Evolutionary conservation across 2,888 invertebrate genomes (phyloP).

Genomic region (Rambutsinella grinnellia): DNA sequence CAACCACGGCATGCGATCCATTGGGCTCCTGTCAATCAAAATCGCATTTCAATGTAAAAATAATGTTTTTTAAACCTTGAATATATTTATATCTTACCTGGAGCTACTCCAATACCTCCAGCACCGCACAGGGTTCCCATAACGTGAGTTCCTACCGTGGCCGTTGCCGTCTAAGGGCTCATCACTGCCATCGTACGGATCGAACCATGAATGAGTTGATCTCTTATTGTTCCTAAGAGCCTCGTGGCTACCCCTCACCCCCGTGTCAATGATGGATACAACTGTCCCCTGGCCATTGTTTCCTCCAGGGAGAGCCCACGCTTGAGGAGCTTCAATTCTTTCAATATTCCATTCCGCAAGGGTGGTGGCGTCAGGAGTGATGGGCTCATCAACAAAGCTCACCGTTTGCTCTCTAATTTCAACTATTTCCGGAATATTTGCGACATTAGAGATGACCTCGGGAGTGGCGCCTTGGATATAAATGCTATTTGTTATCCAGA

Average conservation of each 20-base stretch:
- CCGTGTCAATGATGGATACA: constrained; percentile 19
- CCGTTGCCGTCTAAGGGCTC: constrained; percentile 11
- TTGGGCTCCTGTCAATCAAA: no score
- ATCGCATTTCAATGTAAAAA: no score
- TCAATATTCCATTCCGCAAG: constrained; percentile 20
- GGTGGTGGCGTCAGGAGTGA: not conserved
- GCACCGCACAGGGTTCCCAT: constrained; percentile 25
- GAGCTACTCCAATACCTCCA: constrained; percentile 24
- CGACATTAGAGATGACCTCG: not conserved
- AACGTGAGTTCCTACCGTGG: not conserved
- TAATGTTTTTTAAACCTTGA: no score
- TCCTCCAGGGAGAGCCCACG: constrained; percentile 35
- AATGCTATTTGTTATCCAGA: constrained; percentile 47
- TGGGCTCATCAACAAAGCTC: not conserved
- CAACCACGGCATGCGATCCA: constrained; percentile 7
- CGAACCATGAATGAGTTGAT: constrained; percentile 18
- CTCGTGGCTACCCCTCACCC: constrained; percentile 12
- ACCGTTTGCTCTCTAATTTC: constrained; percentile 23
- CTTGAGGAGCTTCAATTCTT: constrained; percentile 30
- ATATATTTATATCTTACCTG: no score
- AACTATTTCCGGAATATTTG: constrained; percentile 5
- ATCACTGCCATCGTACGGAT: constrained; percentile 12
- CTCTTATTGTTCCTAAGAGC: constrained; percentile 20
- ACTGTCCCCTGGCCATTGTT: constrained; percentile 28
- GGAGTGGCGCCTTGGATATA: constrained; percentile 12